Evolutionary conservation across 2,888 invertebrate genomes (phyloP), one percentile per base, ranked within the genome.

Genomic region (Bombyx huttoni): DNA sequence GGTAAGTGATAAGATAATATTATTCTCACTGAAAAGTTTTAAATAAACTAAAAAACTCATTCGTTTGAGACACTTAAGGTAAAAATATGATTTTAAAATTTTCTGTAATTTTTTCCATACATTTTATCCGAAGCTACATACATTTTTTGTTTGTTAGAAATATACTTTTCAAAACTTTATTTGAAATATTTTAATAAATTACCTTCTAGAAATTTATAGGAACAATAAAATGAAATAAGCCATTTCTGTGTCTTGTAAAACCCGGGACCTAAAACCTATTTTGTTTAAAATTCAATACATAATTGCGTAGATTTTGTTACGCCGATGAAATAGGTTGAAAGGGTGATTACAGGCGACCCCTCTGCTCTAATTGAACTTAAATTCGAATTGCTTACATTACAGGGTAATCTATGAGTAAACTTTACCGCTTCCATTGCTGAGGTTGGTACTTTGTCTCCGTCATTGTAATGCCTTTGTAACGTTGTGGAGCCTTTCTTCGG

Each of bases 1-100:
- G 83, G 87, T 87, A 68, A 86, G 86, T 82, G 40, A 40, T 40
- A 40, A 40, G 40, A 40, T 40, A 40, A 12, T 40, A 6, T 40
- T 40, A 40, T 12, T 40, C 7, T 3, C 12, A 40, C 40, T 24
- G 24, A 24, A 24, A 24, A 12, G 40, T 40, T 40, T 10, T 40
- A 40, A 40, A 24, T 24, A 24, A 24, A 24, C 24, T 24, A 24
- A 24, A 24, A 24, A 5, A 24, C 24, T 3, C 2, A 24, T 24
- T 24, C 24, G 24, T 24, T 24, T 24, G 24, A 3, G 24, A 5
- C 3, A 24, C 24, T 5, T 24, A 2, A 24, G 24, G 2, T 5
- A 24, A 24, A 24, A 24, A 24, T 24, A 3, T 24, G 2, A 24
- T 3, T 24, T 24, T 5, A 24, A 24, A 24, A 24, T 24, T 24